Conservation (phyloP, 2,888 invertebrate species). For the Erebia ligea region DNA sequence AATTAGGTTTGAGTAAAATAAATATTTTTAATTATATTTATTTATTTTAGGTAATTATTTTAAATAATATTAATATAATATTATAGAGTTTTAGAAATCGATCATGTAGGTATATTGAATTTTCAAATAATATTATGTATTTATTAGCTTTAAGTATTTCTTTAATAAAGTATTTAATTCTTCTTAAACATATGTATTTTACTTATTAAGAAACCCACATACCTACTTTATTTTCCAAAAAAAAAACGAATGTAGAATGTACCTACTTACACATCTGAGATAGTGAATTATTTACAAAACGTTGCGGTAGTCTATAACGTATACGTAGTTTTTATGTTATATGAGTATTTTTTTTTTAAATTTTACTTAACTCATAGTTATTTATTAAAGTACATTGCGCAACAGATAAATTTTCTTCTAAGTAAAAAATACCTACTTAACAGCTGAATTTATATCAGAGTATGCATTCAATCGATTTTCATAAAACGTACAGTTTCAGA, state of each 20-base stretch:
- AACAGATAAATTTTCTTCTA: too few species aligned
- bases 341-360: too few species aligned
- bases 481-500: not conserved
- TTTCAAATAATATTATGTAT: constrained; percentile 9
- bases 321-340: too few species aligned
- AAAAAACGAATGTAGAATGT: too few species aligned
- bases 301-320: too few species aligned
- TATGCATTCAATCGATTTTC: not conserved
- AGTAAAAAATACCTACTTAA: too few species aligned
- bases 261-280: too few species aligned
- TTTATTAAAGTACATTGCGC: too few species aligned
- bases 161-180: constrained; percentile 16
- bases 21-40: not conserved
- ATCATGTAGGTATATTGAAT: constrained; percentile 6
- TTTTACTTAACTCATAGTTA: too few species aligned
- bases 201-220: not conserved
- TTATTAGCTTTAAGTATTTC: constrained; percentile 15
- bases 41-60: constrained; percentile 11
- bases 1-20: constrained; percentile 1
- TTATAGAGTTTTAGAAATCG: not conserved
- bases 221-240: not conserved
- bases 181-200: constrained; percentile 5
- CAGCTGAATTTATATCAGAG: too few species aligned
- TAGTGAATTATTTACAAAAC: too few species aligned
- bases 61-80: constrained; percentile 2